A percentile compares a stretch with the other conserved stretches of the same genome.
Evolutionary conservation across 1,140 invertebrate species (phyloP).

Genomic region (Trichonephila inaurata): DNA sequence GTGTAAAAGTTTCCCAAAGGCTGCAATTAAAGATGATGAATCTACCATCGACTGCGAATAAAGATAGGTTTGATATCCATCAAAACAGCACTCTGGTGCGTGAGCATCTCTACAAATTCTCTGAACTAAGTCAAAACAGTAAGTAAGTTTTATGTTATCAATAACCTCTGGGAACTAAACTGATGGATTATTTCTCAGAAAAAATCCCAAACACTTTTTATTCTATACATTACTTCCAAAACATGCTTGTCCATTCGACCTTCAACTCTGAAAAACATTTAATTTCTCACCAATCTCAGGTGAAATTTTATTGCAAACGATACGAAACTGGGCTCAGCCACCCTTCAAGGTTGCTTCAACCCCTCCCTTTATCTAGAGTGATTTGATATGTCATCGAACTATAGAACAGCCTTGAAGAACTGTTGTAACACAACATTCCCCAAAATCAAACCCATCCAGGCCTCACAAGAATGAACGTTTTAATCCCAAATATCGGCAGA

Average conservation of each 20-base stretch:
- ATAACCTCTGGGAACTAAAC: not conserved
- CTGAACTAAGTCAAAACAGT: not conserved
- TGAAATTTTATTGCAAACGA: slow-evolving; percentile 18
- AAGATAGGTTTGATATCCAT: not conserved
- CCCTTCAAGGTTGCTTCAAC: not conserved
- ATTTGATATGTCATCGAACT: slow-evolving; percentile 46
- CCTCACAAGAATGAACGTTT: not conserved
- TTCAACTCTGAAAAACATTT: slow-evolving; percentile 9
- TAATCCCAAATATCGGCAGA: not conserved
- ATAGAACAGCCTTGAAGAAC: not conserved
- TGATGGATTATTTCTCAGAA: slow-evolving; percentile 11
- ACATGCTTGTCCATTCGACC: not conserved
- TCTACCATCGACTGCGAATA: too few species aligned
- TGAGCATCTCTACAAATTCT: not conserved
- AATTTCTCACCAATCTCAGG: not conserved
- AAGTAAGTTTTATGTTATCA: not conserved
- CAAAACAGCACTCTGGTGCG: not conserved
- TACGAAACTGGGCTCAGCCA: not conserved
- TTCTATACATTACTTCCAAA: not conserved
- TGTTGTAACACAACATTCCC: slow-evolving; percentile 7
- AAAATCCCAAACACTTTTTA: not conserved
- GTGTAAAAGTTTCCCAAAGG: too few species aligned
- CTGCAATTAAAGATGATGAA: too few species aligned
- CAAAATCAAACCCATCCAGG: not conserved
- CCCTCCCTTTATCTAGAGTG: not conserved